Evolutionary conservation across 2,888 invertebrate genomes (phyloP), one percentile per base, ranked within the genome.

Genomic region (Mesorhabditis belari): DNA sequence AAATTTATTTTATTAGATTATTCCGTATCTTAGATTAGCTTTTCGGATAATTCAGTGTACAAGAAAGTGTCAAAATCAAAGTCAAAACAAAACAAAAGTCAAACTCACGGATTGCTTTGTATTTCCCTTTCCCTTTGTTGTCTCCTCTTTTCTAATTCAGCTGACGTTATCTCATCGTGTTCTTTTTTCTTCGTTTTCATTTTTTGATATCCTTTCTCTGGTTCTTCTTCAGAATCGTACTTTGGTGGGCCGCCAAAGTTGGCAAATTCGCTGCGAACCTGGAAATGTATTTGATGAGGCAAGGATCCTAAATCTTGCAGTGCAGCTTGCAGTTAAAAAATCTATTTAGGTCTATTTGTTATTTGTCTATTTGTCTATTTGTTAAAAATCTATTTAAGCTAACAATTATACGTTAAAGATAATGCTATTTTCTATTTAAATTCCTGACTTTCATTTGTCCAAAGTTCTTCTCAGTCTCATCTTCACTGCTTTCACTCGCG

Each of bases 81-180:
- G 12, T 29, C 53, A 12, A 9, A 19, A 17, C 25, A 25, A 24
- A 49, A 62, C 87, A 84, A 95, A 95, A 76, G 98, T n/a, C 4
- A 85, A 83, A 98, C 98, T 83, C 96, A 90, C 0, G 96, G 96
- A 85, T 98, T 98, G 83, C 90, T 91, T 69, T 90, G 89, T 81
- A 93, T 93, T 82, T 95, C 94, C 69, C 88, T 85, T 69, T 88
- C 66, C 19, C 73, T 56, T 56, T 66, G 64, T 49, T 63, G 68
- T 58, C 60, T 58, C 24, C 63, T 57, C 28, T 52, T 49, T 29
- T 67, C 71, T 49, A 64, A 55, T 35, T 71, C 69, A 57, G 67
- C 71, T 26, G 64, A 53, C 57, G 66, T 65, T 66, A 60, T 35
- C 51, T 69, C 64, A 87, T 19, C 94, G 86, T 0, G 89, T 89